Evolutionary conservation across 2,113 vertebrate genomes (phyloP).

Genomic region (Hucho hucho): DNA sequence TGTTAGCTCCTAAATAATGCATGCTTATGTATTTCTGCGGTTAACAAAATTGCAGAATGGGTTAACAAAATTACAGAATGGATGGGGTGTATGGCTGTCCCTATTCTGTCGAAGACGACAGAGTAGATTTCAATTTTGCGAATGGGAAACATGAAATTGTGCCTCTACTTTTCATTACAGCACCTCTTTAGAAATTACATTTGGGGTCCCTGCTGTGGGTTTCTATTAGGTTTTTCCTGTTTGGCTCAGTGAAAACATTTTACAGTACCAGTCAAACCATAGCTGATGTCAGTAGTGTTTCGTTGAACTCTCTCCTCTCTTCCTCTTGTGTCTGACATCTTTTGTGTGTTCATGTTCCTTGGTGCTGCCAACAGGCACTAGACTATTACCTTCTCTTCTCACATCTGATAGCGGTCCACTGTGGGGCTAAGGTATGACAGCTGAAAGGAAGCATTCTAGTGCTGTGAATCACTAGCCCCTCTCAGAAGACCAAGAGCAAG

Average conservation of each 20-base stretch:
- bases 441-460: constrained; percentile 12
- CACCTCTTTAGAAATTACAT: too few relatives aligned
- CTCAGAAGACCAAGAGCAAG: background rate
- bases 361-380: constrained; percentile 3
- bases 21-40: constrained; percentile 11
- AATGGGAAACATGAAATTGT: too few relatives aligned
- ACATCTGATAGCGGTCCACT: constrained; percentile 16
- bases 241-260: background rate
- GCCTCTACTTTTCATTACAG: too few relatives aligned
- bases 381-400: constrained; percentile 39
- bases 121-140: background rate
- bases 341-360: constrained; percentile 6
- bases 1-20: constrained; percentile 21
- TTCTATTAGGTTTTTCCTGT: too few relatives aligned
- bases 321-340: constrained; percentile 1
- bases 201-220: too few relatives aligned
- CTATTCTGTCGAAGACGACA: background rate
- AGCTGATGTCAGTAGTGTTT: background rate
- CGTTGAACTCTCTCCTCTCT: constrained; percentile 10
- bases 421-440: constrained; percentile 14
- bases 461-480: constrained; percentile 21
- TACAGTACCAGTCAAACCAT: background rate
- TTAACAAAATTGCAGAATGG: constrained; percentile 5
- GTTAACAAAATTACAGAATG: constrained; percentile 4
- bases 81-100: background rate